Conservation (phyloP, 2,888 invertebrate genomes). For the Hydropsyche betteni region DNA sequence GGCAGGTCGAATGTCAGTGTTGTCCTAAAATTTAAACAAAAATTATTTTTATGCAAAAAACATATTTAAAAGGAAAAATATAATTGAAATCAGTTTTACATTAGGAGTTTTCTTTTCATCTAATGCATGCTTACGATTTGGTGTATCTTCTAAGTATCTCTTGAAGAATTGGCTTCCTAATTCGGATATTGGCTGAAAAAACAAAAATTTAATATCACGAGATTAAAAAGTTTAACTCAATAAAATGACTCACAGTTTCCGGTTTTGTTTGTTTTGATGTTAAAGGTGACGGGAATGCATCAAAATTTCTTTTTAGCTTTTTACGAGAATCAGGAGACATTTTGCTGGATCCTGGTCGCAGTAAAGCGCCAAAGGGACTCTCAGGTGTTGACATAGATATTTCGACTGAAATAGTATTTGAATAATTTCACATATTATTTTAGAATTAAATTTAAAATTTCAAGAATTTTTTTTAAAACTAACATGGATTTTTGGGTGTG, state of each 20-base stretch:
- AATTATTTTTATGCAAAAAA: no score
- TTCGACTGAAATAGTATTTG: constrained; percentile 55
- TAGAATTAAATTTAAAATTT: constrained; percentile 1
- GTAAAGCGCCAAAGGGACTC: constrained; percentile 62
- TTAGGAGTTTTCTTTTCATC: no score
- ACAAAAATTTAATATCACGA: neutral
- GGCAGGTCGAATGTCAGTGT: constrained; percentile 60
- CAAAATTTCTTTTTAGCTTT: constrained; percentile 60
- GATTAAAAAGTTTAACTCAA: neutral
- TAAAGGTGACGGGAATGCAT: constrained; percentile 56
- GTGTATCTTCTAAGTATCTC: constrained; percentile 51
- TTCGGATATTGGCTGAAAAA: constrained; percentile 66
- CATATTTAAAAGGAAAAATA: no score
- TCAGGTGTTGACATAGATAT: constrained; percentile 59
- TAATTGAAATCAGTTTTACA: no score
- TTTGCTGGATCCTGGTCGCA: constrained; percentile 58
- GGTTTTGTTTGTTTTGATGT: constrained; percentile 45
- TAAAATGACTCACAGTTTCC: constrained; percentile 53
- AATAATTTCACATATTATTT: neutral
- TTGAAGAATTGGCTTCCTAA: constrained; percentile 64
- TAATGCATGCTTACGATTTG: no score
- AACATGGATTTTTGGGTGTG: constrained; percentile 62
- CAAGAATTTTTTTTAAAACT: neutral
- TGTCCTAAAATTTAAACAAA: constrained; percentile 55
- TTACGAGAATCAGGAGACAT: constrained; percentile 62